Conservation (phyloP, 2,797 vertebrate species). For the Discoglossus pictus region DNA sequence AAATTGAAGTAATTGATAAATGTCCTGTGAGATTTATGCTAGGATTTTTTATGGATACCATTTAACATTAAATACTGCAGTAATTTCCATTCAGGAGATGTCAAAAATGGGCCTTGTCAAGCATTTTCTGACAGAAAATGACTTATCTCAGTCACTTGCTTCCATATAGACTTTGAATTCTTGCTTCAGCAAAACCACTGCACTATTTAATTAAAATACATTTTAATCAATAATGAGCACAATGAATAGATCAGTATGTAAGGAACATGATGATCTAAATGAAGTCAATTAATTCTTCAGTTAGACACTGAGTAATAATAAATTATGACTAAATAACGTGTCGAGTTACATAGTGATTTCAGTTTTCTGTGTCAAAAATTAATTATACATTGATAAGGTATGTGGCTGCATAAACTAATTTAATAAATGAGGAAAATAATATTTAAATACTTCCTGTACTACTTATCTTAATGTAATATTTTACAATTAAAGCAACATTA, state of each 20-base stretch:
- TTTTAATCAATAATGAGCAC: constrained; percentile 23
- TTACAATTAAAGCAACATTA: no score
- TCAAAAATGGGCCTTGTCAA: not conserved
- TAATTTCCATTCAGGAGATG: constrained; percentile 1
- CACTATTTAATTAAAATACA: constrained; percentile 19
- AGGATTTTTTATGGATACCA: no score
- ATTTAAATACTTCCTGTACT: no score
- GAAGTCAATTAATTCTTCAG: constrained; percentile 32
- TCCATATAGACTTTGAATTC: constrained; percentile 14
- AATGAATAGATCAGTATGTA: constrained; percentile 40
- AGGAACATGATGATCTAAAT: constrained; percentile 20
- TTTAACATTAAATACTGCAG: constrained; percentile 12
- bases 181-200: constrained; percentile 16
- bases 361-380: constrained; percentile 7
- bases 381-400: constrained; percentile 21
- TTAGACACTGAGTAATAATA: constrained; percentile 31
- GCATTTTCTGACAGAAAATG: constrained; percentile 7
- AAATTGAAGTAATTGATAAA: no score
- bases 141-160: constrained; percentile 18
- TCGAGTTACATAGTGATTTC: constrained; percentile 21
- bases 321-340: constrained; percentile 25
- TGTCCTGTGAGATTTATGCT: no score
- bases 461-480: no score
- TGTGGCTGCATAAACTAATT: constrained; percentile 24
- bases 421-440: not conserved